Evolutionary conservation across 2,888 invertebrate species (phyloP), one percentile per base, ranked within the genome.

Genomic region (Horisme vitalbata): DNA sequence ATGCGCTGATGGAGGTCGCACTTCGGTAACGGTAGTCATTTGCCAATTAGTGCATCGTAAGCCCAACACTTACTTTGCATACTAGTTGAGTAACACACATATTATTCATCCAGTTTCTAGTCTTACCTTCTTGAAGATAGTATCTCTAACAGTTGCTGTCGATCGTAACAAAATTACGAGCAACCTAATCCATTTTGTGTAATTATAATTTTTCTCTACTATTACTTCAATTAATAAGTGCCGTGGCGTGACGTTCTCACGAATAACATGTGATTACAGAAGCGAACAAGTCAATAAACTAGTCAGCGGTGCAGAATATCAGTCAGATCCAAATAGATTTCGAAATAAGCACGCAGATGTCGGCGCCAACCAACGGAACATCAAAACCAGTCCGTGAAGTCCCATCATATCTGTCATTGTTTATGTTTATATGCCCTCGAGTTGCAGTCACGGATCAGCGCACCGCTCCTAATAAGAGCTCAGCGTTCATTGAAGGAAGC

Each of bases 381-480:
- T 15, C 35, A 15, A 52, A 53, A 53, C 36, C 46, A 26, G 46
- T 38, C 51, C 50, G 52, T 27, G 36, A 35, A 43, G 34, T 41
- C 33, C 41, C 27, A 52, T 48, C 44, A 45, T 57, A 60, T 63
- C 65, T 61, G 55, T 61, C 60, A 57, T 69, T 68, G 65, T 75
- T 75, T 71, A 76, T 65, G 68, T 61, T 61, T 61, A 60, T 49
- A 63, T 67, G 71, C 75, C 77, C 70, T 57, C 54, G 57, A 71
- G 76, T 62, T 61, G 61, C 60, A 65, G 69, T 69, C 70, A 63
- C 58, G 54, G 52, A 62, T 58, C 57, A 55, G 46, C 52, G 51
- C 56, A 50, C 51, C 56, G 61, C 48, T 59, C 63, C 70, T 75
- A 78, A 77, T 79, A 77, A 72, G 68, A 69, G 68, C 71, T 68